Conservation (phyloP, 2,888 invertebrate species). For the Caprella mutica region DNA sequence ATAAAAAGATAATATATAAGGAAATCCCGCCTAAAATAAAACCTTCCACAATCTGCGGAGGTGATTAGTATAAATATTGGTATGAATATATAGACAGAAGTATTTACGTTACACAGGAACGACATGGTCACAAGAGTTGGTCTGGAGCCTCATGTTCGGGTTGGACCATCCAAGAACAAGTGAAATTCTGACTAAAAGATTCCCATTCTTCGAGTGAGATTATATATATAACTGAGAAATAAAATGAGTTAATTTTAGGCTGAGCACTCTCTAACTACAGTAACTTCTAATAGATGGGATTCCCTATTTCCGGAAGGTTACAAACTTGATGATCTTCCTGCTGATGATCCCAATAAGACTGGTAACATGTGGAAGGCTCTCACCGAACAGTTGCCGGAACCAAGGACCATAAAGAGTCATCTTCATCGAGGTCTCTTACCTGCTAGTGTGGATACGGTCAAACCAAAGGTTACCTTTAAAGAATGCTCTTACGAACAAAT, state of each 20-base stretch:
- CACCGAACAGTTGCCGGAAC: constrained; percentile 5
- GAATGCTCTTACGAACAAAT: not conserved
- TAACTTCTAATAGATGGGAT: constrained; percentile 11
- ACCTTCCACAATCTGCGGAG: too few species aligned
- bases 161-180: constrained; percentile 6
- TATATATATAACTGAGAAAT: too few species aligned
- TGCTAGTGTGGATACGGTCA: constrained; percentile 9
- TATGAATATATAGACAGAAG: too few species aligned
- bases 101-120: constrained; percentile 20
- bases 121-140: constrained; percentile 32
- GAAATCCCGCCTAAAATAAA: too few species aligned
- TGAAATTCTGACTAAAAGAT: constrained; percentile 10
- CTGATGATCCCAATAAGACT: constrained; percentile 18
- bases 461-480: constrained; percentile 20
- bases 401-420: constrained; percentile 27
- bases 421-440: constrained; percentile 20
- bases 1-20: too few species aligned
- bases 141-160: constrained; percentile 23
- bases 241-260: too few species aligned
- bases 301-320: not conserved
- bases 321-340: not conserved
- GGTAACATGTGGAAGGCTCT: constrained; percentile 10
- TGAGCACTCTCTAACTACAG: not conserved
- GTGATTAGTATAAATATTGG: too few species aligned
- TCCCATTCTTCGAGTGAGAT: constrained; percentile 28